Evolutionary conservation across 2,797 vertebrate genomes (phyloP).

Genomic region (Lithobates pipiens): DNA sequence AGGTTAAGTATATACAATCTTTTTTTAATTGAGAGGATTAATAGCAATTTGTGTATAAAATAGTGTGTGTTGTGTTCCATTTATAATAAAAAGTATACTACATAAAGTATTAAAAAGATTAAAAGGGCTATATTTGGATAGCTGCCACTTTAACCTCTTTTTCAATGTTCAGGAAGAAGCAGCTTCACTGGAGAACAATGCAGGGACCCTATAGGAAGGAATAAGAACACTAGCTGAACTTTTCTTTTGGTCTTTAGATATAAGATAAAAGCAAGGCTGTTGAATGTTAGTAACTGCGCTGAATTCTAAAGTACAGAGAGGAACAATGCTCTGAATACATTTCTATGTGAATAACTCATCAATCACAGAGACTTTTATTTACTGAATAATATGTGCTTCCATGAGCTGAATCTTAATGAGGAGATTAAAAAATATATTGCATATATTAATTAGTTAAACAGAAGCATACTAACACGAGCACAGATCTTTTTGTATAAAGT

Average conservation of each 20-base stretch:
- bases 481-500: not conserved
- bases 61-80: not conserved
- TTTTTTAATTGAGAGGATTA: not conserved
- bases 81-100: not conserved
- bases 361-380: constrained; percentile 52
- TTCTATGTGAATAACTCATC: constrained; percentile 57
- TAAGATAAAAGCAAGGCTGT: constrained; percentile 18
- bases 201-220: constrained; percentile 52
- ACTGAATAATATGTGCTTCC: constrained; percentile 29
- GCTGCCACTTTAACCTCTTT: not conserved
- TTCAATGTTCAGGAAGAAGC: not conserved
- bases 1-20: not conserved
- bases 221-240: constrained; percentile 12
- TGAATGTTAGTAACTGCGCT: constrained; percentile 38
- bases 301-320: constrained; percentile 31
- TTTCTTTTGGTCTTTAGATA: constrained; percentile 18
- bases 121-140: not conserved
- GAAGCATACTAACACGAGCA: not conserved
- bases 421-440: constrained; percentile 53
- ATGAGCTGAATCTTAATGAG: constrained; percentile 46
- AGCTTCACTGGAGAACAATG: constrained; percentile 5
- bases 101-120: not conserved
- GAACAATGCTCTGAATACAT: constrained; percentile 37
- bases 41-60: not conserved
- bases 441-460: constrained; percentile 1